These are phyloP conservation scores for Halocynthia aurantium DNA, from an alignment of 23 tunicate species.

Conservation along the genomic window DNA sequence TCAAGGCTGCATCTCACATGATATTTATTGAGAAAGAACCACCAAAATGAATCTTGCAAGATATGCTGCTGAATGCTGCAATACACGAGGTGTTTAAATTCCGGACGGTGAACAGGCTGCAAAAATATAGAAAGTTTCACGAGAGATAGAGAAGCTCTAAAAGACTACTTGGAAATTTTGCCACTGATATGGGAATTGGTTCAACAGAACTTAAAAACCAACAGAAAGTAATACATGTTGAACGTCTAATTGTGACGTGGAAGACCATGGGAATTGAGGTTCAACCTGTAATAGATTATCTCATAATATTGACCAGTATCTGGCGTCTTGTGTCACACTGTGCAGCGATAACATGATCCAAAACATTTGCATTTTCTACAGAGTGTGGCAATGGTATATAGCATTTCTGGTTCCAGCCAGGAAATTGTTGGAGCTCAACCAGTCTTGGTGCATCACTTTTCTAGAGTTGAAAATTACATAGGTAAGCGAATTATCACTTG, in stretches of 20 bases:
- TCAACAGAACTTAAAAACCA: too few relatives aligned
- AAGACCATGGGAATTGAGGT: too few relatives aligned
- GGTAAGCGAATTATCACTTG: not conserved
- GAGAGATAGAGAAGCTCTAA: too few relatives aligned
- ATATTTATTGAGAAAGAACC: constrained; percentile 69
- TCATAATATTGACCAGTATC: too few relatives aligned
- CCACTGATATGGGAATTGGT: too few relatives aligned
- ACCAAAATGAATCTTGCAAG: constrained; percentile 82
- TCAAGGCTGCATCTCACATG: constrained; percentile 33
- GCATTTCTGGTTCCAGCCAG: constrained; percentile 46
- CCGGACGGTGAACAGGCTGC: constrained; percentile 41
- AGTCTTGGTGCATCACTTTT: constrained; percentile 73
- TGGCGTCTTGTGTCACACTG: constrained; percentile 53
- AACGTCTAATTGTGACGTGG: too few relatives aligned
- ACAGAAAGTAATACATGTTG: too few relatives aligned
- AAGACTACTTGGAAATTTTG: too few relatives aligned
- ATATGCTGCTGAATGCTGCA: constrained; percentile 50
- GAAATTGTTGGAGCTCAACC: constrained; percentile 85
- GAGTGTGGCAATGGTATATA: constrained; percentile 64
- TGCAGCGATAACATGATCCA: constrained; percentile 64
- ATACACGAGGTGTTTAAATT: constrained; percentile 40
- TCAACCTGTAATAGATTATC: too few relatives aligned
- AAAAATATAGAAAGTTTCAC: not conserved
- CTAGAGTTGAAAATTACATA: constrained; percentile 5
- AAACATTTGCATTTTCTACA: constrained; percentile 39